A percentile compares a stretch with the other conserved stretches of the same genome.
Conservation (phyloP, 2,888 invertebrate species). For the Lepeophtheirus nordmannii region DNA sequence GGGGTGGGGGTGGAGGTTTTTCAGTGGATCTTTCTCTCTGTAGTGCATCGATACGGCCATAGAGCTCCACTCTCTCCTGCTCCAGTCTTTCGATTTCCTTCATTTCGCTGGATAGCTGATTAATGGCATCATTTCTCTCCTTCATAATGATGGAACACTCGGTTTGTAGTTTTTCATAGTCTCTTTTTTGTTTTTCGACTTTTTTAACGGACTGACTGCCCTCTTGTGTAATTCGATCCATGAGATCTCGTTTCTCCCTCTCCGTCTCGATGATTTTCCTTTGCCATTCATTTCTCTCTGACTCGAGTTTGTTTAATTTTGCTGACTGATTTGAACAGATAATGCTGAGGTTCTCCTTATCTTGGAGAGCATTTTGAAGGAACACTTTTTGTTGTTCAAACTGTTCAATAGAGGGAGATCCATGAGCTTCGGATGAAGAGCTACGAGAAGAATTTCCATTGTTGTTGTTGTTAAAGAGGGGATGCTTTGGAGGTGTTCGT, state of each 20-base stretch:
- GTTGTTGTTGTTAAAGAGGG: neutral
- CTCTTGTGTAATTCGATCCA: slow-evolving; percentile 12
- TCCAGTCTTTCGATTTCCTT: slow-evolving; percentile 23
- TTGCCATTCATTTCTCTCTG: slow-evolving; percentile 23
- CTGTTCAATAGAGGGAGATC: slow-evolving; percentile 17
- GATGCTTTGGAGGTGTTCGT: neutral
- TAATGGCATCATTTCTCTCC: slow-evolving; percentile 22
- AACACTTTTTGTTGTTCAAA: slow-evolving; percentile 22
- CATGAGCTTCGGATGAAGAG: slow-evolving; percentile 4
- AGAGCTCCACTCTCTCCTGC: slow-evolving; percentile 10
- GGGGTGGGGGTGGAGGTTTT: too few relatives aligned
- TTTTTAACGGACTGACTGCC: slow-evolving; percentile 20
- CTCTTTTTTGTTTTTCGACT: slow-evolving; percentile 21
- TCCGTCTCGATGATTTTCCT: slow-evolving; percentile 24
- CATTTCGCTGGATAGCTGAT: slow-evolving; percentile 16
- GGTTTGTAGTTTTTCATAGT: slow-evolving; percentile 21
- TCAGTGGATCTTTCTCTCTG: neutral
- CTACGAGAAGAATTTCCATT: neutral
- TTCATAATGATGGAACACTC: slow-evolving; percentile 13
- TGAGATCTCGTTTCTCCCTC: slow-evolving; percentile 21
- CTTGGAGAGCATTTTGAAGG: slow-evolving; percentile 19
- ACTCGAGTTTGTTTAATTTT: slow-evolving; percentile 20
- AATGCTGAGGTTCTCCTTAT: slow-evolving; percentile 17
- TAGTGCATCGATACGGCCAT: slow-evolving; percentile 11
- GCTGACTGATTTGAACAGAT: slow-evolving; percentile 2